phyloP scores from a whole-genome alignment of 1,140 invertebrate species.

The Procambarus virginalis region DNA sequence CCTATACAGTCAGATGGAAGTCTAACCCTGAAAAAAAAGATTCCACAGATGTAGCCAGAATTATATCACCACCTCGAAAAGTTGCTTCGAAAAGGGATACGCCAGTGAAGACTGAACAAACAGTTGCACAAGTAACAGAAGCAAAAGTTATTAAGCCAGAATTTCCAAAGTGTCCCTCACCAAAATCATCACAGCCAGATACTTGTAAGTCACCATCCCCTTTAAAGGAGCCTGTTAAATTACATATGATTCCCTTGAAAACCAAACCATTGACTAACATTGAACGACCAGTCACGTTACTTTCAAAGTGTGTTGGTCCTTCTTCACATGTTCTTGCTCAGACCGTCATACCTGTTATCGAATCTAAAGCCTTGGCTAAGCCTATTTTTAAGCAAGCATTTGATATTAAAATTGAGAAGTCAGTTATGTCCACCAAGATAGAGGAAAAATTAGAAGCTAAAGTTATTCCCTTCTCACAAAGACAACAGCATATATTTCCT shows the following conservation, averaged over 20 bases:
- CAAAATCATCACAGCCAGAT: constrained; percentile 26
- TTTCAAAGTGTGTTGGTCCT: constrained; percentile 27
- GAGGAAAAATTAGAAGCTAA: constrained; percentile 65
- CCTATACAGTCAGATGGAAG: constrained; percentile 9
- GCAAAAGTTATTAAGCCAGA: constrained; percentile 48
- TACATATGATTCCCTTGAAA: constrained; percentile 42
- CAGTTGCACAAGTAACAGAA: constrained; percentile 10
- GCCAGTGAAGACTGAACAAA: constrained; percentile 26
- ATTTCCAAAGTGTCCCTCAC: constrained; percentile 52
- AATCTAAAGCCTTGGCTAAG: constrained; percentile 68
- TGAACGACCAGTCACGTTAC: constrained; percentile 24
- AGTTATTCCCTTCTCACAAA: constrained; percentile 65
- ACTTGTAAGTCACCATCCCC: constrained; percentile 3
- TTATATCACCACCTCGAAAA: constrained; percentile 43
- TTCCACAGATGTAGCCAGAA: not conserved
- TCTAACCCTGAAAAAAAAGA: constrained; percentile 58
- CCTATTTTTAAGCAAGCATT: constrained; percentile 48
- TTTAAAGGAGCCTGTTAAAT: constrained; percentile 50
- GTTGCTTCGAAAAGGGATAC: constrained; percentile 40
- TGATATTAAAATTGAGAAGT: constrained; percentile 53
- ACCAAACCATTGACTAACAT: constrained; percentile 23
- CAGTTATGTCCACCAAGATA: constrained; percentile 27
- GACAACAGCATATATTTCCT: constrained; percentile 69
- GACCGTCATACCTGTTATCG: constrained; percentile 62
- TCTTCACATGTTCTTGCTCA: constrained; percentile 64